A percentile compares a stretch with the other conserved stretches of the same genome.
These are phyloP conservation scores for Spheniscus mendiculus DNA, from an alignment of 2,113 vertebrate genomes.

Conservation along the genomic window DNA sequence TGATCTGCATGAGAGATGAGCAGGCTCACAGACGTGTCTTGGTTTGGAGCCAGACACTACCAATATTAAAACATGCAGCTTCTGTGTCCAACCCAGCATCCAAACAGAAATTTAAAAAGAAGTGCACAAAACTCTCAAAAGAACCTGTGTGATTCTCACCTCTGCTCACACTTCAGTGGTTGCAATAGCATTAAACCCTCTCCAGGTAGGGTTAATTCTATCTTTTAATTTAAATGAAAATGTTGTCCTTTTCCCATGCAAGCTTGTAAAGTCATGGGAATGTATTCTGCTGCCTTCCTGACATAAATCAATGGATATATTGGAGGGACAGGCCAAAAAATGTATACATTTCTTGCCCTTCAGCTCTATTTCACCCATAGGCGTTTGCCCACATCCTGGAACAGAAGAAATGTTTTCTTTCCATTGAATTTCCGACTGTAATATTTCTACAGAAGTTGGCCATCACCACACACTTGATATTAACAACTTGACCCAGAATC, in stretches of 20 bases:
- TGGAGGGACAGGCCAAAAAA: slow-evolving; percentile 31
- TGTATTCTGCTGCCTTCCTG: slow-evolving; percentile 33
- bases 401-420: slow-evolving; percentile 46
- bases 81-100: background rate
- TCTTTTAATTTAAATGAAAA: slow-evolving; percentile 22
- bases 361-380: slow-evolving; percentile 39
- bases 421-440: slow-evolving; percentile 17
- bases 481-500: slow-evolving; percentile 18
- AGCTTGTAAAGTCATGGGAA: slow-evolving; percentile 55
- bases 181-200: background rate
- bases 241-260: background rate
- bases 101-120: background rate
- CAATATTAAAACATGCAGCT: background rate
- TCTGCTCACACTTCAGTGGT: background rate
- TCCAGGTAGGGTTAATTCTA: slow-evolving; percentile 4
- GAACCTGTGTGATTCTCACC: background rate
- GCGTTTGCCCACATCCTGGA: slow-evolving; percentile 28
- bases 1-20: slow-evolving; percentile 14
- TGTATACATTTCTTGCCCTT: slow-evolving; percentile 46
- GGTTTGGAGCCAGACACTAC: background rate
- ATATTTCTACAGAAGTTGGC: slow-evolving; percentile 16
- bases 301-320: slow-evolving; percentile 44
- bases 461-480: background rate
- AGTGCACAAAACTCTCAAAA: background rate
- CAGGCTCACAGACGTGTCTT: background rate